A percentile compares a stretch with the other conserved stretches of the same genome.
Conservation (phyloP, 1,140 invertebrate genomes). For the Drepana arcuata region DNA sequence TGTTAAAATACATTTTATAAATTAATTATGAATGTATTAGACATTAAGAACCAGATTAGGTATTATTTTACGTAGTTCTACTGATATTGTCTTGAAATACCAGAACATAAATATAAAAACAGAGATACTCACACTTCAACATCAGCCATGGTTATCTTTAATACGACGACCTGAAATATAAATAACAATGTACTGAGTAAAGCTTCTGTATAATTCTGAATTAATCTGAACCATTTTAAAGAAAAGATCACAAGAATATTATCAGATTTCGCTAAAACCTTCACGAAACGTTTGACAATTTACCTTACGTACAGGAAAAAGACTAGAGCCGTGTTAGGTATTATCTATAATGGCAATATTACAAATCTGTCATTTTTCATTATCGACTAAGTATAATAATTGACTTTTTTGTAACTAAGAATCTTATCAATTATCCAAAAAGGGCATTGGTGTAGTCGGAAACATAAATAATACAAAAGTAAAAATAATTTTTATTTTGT, state of each 20-base stretch:
- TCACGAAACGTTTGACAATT: constrained; percentile 53
- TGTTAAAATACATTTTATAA: constrained; percentile 11
- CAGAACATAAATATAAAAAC: constrained; percentile 17
- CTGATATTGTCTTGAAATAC: not conserved
- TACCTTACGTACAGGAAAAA: constrained; percentile 68
- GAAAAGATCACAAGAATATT: constrained; percentile 43
- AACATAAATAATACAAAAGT: no score
- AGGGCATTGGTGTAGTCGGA: no score
- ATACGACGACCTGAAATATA: constrained; percentile 58
- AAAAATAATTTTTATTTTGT: no score
- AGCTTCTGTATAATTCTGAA: constrained; percentile 18
- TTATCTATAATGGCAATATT: constrained; percentile 3
- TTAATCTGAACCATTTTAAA: constrained; percentile 15
- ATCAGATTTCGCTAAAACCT: constrained; percentile 42
- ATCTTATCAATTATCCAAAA: no score
- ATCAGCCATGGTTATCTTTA: constrained; percentile 57
- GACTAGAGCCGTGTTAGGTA: constrained; percentile 28
- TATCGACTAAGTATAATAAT: no score
- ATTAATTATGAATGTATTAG: no score
- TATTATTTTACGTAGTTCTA: not conserved
- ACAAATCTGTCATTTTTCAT: no score
- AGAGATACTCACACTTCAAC: constrained; percentile 59
- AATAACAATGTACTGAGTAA: constrained; percentile 32
- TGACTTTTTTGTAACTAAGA: no score
- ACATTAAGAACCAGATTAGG: no score